A percentile compares a stretch with the other conserved stretches of the same genome.
These are phyloP conservation scores for Patagioenas fasciata DNA, from an alignment of 2,113 vertebrate genomes.

Conservation along the genomic window DNA sequence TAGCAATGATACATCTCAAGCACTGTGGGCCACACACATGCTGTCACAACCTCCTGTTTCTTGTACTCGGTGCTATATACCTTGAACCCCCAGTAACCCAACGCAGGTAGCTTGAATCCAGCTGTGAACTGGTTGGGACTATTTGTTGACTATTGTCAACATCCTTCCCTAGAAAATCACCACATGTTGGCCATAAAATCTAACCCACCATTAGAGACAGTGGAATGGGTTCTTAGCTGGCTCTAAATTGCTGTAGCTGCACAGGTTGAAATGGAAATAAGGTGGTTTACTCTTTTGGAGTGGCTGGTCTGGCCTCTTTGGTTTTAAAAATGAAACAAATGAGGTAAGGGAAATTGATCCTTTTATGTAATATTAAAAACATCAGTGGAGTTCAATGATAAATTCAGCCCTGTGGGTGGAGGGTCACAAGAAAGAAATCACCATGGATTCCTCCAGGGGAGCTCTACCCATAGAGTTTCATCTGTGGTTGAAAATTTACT, in stretches of 20 bases:
- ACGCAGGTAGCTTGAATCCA: neutral
- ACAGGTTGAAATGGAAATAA: neutral
- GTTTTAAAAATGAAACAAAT: neutral
- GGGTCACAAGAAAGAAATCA: neutral
- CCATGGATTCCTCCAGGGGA: neutral
- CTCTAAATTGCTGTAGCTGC: neutral
- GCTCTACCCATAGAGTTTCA: neutral
- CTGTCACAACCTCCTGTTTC: neutral
- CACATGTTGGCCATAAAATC: neutral
- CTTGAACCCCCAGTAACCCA: neutral
- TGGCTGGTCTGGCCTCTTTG: neutral
- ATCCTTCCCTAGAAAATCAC: neutral
- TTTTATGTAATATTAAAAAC: neutral
- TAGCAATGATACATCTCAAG: neutral
- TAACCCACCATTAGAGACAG: neutral
- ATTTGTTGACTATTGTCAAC: neutral
- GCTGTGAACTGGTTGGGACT: neutral
- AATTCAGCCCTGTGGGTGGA: neutral
- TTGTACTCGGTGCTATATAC: neutral
- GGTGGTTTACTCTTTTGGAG: neutral
- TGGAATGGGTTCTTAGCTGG: neutral
- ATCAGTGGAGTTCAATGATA: neutral
- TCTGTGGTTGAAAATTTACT: neutral
- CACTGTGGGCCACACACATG: neutral
- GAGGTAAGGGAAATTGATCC: neutral